phyloP scores from a whole-genome alignment of 1,140 invertebrate species.

The Dufourea novaeangliae region DNA sequence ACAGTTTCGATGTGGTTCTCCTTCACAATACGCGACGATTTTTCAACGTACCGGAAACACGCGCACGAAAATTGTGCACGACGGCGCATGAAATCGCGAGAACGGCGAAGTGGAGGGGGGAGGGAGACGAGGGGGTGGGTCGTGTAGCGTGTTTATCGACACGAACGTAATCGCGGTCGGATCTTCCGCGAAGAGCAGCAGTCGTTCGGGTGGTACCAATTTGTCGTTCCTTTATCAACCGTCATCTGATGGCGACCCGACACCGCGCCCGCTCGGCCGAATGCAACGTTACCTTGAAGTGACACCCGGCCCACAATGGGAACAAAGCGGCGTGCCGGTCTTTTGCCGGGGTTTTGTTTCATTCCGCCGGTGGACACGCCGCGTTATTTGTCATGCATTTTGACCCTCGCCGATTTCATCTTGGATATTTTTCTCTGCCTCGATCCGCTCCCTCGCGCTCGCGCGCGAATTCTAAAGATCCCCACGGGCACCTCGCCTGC shows the following conservation, averaged over 20 bases:
- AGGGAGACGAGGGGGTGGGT: neutral
- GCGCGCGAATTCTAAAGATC: constrained; percentile 59
- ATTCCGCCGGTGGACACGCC: constrained; percentile 75
- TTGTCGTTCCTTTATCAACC: constrained; percentile 79
- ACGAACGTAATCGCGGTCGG: constrained; percentile 67
- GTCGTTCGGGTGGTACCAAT: constrained; percentile 80
- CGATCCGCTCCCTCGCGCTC: constrained; percentile 13
- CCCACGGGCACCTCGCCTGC: neutral
- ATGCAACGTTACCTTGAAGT: constrained; percentile 76
- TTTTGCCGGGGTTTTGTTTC: constrained; percentile 78
- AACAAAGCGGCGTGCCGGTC: constrained; percentile 76
- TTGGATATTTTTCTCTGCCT: constrained; percentile 77
- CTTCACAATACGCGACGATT: constrained; percentile 20
- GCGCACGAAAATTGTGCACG: constrained; percentile 40
- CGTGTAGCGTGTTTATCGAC: constrained; percentile 75
- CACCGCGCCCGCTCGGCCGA: constrained; percentile 71
- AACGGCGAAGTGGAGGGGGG: neutral
- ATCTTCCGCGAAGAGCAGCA: constrained; percentile 75
- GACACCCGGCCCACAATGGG: constrained; percentile 77
- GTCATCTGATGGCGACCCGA: constrained; percentile 80
- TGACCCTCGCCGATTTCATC: constrained; percentile 78
- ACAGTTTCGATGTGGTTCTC: neutral
- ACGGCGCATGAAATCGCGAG: constrained; percentile 52
- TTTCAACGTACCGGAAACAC: constrained; percentile 44
- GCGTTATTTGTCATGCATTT: constrained; percentile 80